These are phyloP conservation scores for Ophion costatus DNA, from an alignment of 2,888 invertebrate species.

Conservation along the genomic window DNA sequence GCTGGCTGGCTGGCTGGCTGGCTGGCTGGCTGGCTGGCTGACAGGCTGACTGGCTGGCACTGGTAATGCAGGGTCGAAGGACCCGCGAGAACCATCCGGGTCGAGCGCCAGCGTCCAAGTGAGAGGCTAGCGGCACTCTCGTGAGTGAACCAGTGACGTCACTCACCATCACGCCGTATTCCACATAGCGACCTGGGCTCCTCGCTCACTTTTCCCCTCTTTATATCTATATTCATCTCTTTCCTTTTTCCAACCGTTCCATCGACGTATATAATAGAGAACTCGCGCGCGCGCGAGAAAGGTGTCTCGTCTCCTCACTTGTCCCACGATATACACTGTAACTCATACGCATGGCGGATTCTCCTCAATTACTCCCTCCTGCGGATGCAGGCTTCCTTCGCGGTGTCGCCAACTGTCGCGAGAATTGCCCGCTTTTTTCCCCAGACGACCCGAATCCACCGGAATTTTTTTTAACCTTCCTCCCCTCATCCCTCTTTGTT, in stretches of 20 bases:
- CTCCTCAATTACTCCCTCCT: neutral
- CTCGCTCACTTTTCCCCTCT: slow-evolving; percentile 4
- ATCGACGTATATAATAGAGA: slow-evolving; percentile 44
- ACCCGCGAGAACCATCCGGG: slow-evolving; percentile 75
- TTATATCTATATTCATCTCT: neutral
- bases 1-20: neutral
- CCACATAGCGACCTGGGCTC: slow-evolving; percentile 29
- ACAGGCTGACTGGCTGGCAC: slow-evolving; percentile 21
- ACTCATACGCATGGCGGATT: slow-evolving; percentile 9
- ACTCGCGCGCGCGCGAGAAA: slow-evolving; percentile 64
- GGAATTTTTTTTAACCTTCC: neutral
- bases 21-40: slow-evolving; percentile 44
- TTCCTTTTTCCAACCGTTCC: slow-evolving; percentile 50
- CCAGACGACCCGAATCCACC: neutral
- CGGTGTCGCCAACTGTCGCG: slow-evolving; percentile 1
- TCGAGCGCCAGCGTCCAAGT: slow-evolving; percentile 80
- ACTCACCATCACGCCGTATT: slow-evolving; percentile 67
- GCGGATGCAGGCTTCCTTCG: neutral
- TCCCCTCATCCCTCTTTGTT: too few relatives aligned
- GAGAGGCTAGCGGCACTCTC: slow-evolving; percentile 81
- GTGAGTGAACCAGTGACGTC: slow-evolving; percentile 79
- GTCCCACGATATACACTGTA: slow-evolving; percentile 14
- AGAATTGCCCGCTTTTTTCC: neutral
- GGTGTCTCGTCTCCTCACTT: slow-evolving; percentile 62
- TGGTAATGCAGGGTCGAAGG: slow-evolving; percentile 64